Base-by-base conservation (phyloP, 1,140 invertebrate genomes). In the Apis florea region DNA sequence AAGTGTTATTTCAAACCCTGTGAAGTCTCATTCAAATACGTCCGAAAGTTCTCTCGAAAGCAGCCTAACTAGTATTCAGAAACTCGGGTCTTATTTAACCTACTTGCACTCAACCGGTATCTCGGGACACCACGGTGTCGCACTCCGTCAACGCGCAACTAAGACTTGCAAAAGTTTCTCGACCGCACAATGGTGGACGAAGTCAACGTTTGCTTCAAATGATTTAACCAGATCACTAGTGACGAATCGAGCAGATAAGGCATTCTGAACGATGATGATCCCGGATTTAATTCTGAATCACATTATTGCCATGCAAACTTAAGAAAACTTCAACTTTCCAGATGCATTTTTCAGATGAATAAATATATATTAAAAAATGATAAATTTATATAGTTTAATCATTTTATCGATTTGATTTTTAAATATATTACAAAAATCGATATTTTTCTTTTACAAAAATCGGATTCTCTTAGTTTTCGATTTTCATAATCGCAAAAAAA, bases 41-140 rank as follows among this genome's bases (percentile, higher is more conserved):
- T 24, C 8, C 9, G 17, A 70, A 49, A 53, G 9, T 70, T 53
- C 10, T 1, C n/a, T 26, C 0, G 54, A 72, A 72, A 72, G 13
- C 54, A 47, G 54, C 31, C 56, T 58, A 59, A 58, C 54, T 70
- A 11, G n/a, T 19, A 58, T 59, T 72, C 69, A 15, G 26, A 19
- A 58, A 72, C 70, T 58, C 53, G 1, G 21, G 12, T 72, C 31
- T 58, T n/a, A 47, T 47, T 72, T 72, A 72, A 58, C 70, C 53
- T 59, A 72, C 70, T 72, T 72, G 54, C 21, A 24, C n/a, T 21
- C 54, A 19, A 47, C 70, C n/a, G 13, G n/a, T 49, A 68, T 47
- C 53, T 19, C 21, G 17, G 19, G 6, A 49, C n/a, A n/a, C 9
- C 15, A 19, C 19, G 11, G 9, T 26, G 40, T 69, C 47, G 47